Evolutionary conservation across 2,113 vertebrate genomes (phyloP), one percentile per base, ranked within the genome.

Genomic region (Antigone vipio): DNA sequence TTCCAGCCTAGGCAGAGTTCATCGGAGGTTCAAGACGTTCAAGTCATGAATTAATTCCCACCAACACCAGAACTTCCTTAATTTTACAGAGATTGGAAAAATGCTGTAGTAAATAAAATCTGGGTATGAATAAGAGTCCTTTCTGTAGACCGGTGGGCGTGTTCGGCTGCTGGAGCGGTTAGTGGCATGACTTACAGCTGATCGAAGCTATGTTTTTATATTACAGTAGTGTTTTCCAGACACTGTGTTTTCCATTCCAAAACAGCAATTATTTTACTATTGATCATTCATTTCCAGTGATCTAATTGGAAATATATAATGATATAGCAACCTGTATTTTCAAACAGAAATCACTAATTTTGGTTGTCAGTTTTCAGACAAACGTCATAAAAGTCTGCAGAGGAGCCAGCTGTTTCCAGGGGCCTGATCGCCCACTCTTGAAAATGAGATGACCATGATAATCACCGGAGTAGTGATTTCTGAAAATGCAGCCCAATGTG

Each of bases 211-310:
- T 15, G 2, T 44, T 84, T 59, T 78, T 21, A 0, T 34, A 14
- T 32, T 66, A 27, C 59, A 35, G 55, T 7, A 12, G 19, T 26
- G 21, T 84, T 95, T 93, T 44, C 76, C 64, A 83, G 64, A 20
- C 50, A 9, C 15, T 2, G 0, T 52, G 24, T 27, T 95, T 91
- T 94, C 69, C 73, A 78, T 15, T 87, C 86, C 64, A 85, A 91
- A 89, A 29, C 64, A 91, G 80, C 73, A 91, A 94, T 52, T 91
- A 35, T 87, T 91, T 78, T 53, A 21, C 76, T 81, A 34, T 85
- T 44, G 94, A 63, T 91, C 83, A 18, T 67, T 62, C 47, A 2
- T 47, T 47, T 62, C 59, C 89, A 91, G 71, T 69, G 83, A 71
- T 30, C 76, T 94, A 78, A 3, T 8, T 64, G 89, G 80, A 69